Percentiles rank a stretch among this genome's conserved stretches.
Evolutionary conservation across 2,113 vertebrate species (phyloP).

Genomic region (Myotis yumanensis): DNA sequence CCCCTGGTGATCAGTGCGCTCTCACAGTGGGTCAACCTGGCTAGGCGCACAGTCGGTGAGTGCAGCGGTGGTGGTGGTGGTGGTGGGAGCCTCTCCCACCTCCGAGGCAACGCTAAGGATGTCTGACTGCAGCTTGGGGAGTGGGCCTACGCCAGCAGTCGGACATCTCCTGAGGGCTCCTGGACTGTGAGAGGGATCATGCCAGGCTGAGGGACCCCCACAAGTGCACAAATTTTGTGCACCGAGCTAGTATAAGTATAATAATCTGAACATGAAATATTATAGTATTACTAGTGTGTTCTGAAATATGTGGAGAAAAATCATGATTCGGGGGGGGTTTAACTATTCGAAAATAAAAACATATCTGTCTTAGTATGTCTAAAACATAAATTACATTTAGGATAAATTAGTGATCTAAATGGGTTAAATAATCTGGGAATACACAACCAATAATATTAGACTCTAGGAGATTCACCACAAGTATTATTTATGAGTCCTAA

Average conservation of each 20-base stretch:
- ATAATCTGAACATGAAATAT: not conserved
- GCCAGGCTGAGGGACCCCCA: no score
- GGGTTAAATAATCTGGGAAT: not conserved
- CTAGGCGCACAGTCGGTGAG: no score
- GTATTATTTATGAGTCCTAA: not conserved
- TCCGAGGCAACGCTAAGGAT: no score
- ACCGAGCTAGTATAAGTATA: not conserved
- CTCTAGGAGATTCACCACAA: not conserved
- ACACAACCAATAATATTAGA: not conserved
- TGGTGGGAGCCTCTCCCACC: no score
- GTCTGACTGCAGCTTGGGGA: no score
- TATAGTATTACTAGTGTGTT: not conserved
- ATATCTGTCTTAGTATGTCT: not conserved
- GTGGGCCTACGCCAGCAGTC: no score
- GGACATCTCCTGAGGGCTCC: no score
- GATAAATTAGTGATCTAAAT: not conserved
- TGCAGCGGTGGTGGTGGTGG: rapidly evolving
- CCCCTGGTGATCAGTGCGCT: no score
- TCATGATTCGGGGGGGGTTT: not conserved
- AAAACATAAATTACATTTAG: not conserved
- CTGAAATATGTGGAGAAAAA: not conserved
- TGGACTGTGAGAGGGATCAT: no score
- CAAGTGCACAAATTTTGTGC: no score
- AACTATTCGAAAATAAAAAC: not conserved
- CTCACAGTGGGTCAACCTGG: no score